Evolutionary conservation across 2,888 invertebrate genomes (phyloP), one percentile per base, ranked within the genome.

Genomic region (Brenthis daphne): DNA sequence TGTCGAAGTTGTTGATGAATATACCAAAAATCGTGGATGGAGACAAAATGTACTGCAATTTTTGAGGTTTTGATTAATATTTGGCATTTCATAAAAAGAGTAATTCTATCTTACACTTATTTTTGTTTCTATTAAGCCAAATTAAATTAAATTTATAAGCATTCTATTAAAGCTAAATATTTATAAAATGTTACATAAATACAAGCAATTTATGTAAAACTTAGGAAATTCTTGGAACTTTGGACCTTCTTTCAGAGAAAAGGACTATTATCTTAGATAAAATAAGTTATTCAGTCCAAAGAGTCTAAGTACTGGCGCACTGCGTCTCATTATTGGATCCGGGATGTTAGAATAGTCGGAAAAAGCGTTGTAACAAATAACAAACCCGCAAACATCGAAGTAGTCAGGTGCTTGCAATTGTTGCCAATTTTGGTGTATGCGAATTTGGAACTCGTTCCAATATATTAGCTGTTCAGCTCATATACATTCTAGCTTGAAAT

Each of bases 321-420:
- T 67, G 67, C 67, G 67, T 67, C 56, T 67, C 51, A 61, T 56
- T 63, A 61, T 67, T 61, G n/a, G 37, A 24, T 29, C 51, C 6
- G 13, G 55, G 56, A 11, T 16, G 56, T 63, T 51, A n/a, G 61
- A 56, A 51, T 57, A 60, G 58, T 13, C 54, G 16, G 24, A 67
- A 63, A 66, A 67, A 51, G 20, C 37, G 16, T 63, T 55, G 6
- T 60, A 51, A 43, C 54, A 63, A 67, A 70, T 64, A 73, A 74
- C 64, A 71, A 69, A 74, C 57, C 64, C 64, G 51, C 65, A 55
- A 64, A 65, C 67, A 68, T 66, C 57, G 3, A 24, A 58, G 29
- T 63, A 47, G 48, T 61, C 75, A 76, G 75, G 73, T 76, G 74
- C 51, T 64, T 65, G 65, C 61, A 63, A 73, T 67, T 68, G 72